Conservation (phyloP, 2,113 vertebrate species). For the Vombatus ursinus region DNA sequence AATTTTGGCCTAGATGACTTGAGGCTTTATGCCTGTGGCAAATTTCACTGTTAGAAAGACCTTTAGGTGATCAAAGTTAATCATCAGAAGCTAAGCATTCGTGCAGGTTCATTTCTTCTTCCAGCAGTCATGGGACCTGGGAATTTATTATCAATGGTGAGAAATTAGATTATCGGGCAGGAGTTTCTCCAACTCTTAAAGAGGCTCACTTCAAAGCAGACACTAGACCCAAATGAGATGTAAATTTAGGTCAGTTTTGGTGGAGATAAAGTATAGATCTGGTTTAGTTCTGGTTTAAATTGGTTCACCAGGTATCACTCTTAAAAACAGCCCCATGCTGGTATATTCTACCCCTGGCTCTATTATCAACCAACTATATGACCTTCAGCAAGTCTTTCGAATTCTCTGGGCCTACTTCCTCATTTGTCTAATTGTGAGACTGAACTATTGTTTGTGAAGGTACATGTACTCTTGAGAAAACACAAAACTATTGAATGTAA, state of each 20-base stretch:
- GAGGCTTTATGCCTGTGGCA: slow-evolving; percentile 82
- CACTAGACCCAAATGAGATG: slow-evolving; percentile 67
- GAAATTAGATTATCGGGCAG: slow-evolving; percentile 63
- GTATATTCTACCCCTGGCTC: slow-evolving; percentile 42
- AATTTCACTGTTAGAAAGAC: slow-evolving; percentile 82
- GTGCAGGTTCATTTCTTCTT: slow-evolving; percentile 88
- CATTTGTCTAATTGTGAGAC: not conserved
- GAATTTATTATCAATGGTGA: slow-evolving; percentile 77
- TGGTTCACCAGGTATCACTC: slow-evolving; percentile 38
- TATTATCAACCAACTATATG: not conserved
- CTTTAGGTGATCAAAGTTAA: slow-evolving; percentile 86
- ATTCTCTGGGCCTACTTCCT: not conserved
- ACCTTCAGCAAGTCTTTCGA: not conserved
- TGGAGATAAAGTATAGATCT: slow-evolving; percentile 61
- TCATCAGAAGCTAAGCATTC: slow-evolving; percentile 88
- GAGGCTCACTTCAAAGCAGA: slow-evolving; percentile 61
- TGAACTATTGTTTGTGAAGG: not conserved
- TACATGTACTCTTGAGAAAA: not conserved
- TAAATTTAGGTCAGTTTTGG: slow-evolving; percentile 51
- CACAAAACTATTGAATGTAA: not conserved
- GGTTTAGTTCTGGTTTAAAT: slow-evolving; percentile 64
- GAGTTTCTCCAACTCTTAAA: slow-evolving; percentile 68
- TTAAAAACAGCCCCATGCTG: slow-evolving; percentile 27
- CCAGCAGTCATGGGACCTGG: slow-evolving; percentile 85
- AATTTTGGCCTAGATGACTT: slow-evolving; percentile 82